Evolutionary conservation across 1,140 invertebrate genomes (phyloP).

Genomic region (Drosophila orosa): DNA sequence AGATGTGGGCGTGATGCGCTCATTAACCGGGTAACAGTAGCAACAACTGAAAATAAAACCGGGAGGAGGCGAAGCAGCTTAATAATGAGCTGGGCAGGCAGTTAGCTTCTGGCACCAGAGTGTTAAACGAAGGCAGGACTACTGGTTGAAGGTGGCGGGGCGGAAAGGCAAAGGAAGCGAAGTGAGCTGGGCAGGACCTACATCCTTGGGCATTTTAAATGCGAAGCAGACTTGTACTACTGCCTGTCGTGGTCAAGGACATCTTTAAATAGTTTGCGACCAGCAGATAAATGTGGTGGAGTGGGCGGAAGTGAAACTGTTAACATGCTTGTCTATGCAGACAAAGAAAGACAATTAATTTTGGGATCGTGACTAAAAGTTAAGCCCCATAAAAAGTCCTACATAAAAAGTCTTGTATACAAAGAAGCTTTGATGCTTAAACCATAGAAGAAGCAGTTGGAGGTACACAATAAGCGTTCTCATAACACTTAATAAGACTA

Average conservation of each 20-base stretch:
- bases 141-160: slow-evolving; percentile 14
- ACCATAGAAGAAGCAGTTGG: not conserved
- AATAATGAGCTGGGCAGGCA: slow-evolving; percentile 37
- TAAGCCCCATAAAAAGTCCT: not conserved
- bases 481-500: not conserved
- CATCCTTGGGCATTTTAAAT: slow-evolving; percentile 64
- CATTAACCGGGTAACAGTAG: slow-evolving; percentile 34
- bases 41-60: slow-evolving; percentile 33
- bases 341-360: not conserved
- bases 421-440: not conserved
- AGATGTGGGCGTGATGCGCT: slow-evolving; percentile 48
- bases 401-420: not conserved
- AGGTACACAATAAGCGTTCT: not conserved
- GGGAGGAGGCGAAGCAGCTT: slow-evolving; percentile 16
- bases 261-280: slow-evolving; percentile 23
- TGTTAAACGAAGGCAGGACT: slow-evolving; percentile 32
- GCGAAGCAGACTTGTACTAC: not conserved
- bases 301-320: slow-evolving; percentile 4
- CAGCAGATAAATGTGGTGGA: not conserved
- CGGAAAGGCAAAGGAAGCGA: slow-evolving; percentile 14
- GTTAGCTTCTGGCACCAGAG: slow-evolving; percentile 33
- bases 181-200: slow-evolving; percentile 3
- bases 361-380: not conserved
- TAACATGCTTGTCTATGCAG: not conserved
- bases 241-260: slow-evolving; percentile 48